Evolutionary conservation across 2,113 vertebrate genomes (phyloP), one percentile per base, ranked within the genome.

Genomic region (Mungos mungo): DNA sequence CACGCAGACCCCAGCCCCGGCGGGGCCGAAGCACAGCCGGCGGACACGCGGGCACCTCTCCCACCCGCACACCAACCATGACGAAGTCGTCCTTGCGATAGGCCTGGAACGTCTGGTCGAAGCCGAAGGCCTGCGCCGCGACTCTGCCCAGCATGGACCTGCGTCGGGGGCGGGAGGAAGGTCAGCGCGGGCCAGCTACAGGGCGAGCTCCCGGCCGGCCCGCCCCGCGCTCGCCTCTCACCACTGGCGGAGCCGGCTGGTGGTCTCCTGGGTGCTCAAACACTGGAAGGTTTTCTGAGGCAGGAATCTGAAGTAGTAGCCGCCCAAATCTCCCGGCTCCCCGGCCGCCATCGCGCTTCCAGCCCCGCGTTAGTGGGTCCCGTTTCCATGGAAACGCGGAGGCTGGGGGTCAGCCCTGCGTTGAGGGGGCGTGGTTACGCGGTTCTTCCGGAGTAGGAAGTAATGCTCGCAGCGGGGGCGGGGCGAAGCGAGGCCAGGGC

Each of bases 71-170:
- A 98, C 97, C 88, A 98, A 99, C 99, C 99, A 57, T 96, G 52
- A 99, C 52, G 96, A 99, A 99, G 21, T 99, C 98, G 90, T 99
- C 98, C 97, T 98, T 99, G 88, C 98, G 98, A 66, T 99, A 98
- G 79, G 97, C 81, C 94, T 98, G 98, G 89, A 99, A 99, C 65
- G 93, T 97, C 98, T 99, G 97, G 97, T 99, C 99, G 96, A 99
- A 99, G 83, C 98, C 90, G 97, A 99, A 99, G 0, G 98, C 98
- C 86, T 99, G 99, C 3, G 98, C 98, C 47, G 95, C 23, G 63
- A 99, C 97, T 95, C 99, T 98, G 87, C 98, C 99, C 93, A 98
- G 98, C 99, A 99, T 99, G 81, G 98, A 99, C 99, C 99, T 99
- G 98, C 77, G 95, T 92, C 0, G 7, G 31, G 35, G 69, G 21